Base-by-base conservation (phyloP, 2,888 invertebrate genomes). In the Sminthurides aquaticus region DNA sequence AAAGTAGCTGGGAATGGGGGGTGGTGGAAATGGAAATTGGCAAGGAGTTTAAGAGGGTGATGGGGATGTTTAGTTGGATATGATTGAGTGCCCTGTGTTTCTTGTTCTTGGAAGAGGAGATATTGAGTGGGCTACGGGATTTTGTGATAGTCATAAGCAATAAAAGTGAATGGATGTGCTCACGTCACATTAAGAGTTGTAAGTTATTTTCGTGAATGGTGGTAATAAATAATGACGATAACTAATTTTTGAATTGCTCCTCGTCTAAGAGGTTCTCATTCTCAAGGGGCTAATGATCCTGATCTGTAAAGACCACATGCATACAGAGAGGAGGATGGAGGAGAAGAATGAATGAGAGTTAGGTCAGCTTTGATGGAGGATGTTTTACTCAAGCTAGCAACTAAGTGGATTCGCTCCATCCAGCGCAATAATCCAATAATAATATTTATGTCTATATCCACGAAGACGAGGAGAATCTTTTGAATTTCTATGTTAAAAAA, bases 171-270 rank as follows among this genome's bases (percentile, higher is more conserved):
- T 52, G 18, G 52, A 52, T 52, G 43, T 34, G 43, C 43, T 34
- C 43, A 34, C 43, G 43, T 34, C 43, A 34, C 43, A 34, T 34
- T 34, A 34, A 34, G 43, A 34, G 43, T 34, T 34, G 52, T 52
- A 52, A 52, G 20, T 52, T 52, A 52, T 52, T 52, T 52, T 52
- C 52, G 5, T 52, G 52, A 52, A 52, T 52, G 52, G 52, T 22
- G 20, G 20, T 52, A 52, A 52, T 52, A 52, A 52, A 52, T 52
- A 52, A 52, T 52, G 52, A 52, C 52, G 52, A 52, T 52, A 52
- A 20, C 52, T 52, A 52, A 52, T 52, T 52, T 52, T 52, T 52
- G 52, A 52, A 52, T 52, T 52, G 52, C 52, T 52, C 20, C 52
- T 20, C 20, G 5, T 15, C 52, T 15, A 8, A 22, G 11, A 52